A percentile compares a stretch with the other conserved stretches of the same genome.
phyloP scores from a whole-genome alignment of 2,797 vertebrate genomes.

The Atherinosoma microstoma region DNA sequence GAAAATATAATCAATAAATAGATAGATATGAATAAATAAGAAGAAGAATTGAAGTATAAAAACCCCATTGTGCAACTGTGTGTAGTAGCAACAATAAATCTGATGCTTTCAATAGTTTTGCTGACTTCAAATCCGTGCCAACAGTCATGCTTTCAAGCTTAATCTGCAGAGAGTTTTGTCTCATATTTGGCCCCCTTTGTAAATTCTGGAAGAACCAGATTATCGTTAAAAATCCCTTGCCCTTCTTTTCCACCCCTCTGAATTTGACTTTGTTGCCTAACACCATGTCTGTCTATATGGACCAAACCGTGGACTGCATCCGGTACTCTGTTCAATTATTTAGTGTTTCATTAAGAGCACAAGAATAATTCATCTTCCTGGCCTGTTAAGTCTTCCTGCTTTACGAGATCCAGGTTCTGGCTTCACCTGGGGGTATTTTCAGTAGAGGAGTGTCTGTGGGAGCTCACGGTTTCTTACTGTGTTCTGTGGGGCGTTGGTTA shows the following conservation, averaged over 20 bases:
- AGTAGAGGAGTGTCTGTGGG: neutral
- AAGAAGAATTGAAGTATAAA: no score
- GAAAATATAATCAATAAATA: no score
- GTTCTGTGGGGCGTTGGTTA: neutral
- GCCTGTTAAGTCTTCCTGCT: neutral
- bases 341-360: neutral
- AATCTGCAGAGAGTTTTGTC: no score
- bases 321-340: neutral
- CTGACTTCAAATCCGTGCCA: no score
- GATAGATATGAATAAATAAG: no score
- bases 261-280: neutral
- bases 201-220: neutral
- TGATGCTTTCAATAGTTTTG: no score
- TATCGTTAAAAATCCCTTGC: neutral
- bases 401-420: neutral
- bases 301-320: neutral
- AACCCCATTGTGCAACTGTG: no score
- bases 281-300: neutral
- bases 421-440: neutral
- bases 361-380: constrained; percentile 4
- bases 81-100: no score
- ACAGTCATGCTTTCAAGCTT: no score
- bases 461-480: neutral
- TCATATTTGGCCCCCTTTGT: no score
- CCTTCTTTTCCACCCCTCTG: neutral